phyloP scores from a whole-genome alignment of 2,888 invertebrate genomes.

The Yponomeuta malinellus region DNA sequence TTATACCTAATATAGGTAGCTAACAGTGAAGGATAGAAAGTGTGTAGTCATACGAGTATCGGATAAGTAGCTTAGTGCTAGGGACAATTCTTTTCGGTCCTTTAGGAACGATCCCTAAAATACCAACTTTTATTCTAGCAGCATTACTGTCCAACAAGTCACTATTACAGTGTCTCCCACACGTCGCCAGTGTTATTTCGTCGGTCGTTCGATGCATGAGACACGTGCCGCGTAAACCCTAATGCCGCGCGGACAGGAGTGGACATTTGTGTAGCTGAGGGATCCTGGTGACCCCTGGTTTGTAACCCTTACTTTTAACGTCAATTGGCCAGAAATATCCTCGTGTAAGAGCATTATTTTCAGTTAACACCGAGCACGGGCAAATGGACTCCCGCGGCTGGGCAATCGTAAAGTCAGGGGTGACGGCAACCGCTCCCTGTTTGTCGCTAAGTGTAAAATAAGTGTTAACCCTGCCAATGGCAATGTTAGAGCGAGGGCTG shows the following conservation, averaged over 20 bases:
- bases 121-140: not conserved
- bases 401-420: conserved; percentile 35
- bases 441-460: not conserved
- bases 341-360: conserved; percentile 45
- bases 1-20: too few species aligned
- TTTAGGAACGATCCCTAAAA: not conserved
- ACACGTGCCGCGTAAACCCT: conserved; percentile 59
- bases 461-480: not conserved
- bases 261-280: conserved; percentile 14
- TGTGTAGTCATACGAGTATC: too few species aligned
- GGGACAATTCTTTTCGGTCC: too few species aligned
- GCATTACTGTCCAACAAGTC: not conserved
- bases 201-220: conserved; percentile 31
- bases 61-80: too few species aligned
- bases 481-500: not conserved
- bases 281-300: not conserved
- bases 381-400: conserved; percentile 39
- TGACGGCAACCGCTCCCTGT: not conserved
- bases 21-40: too few species aligned
- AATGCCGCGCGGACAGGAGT: conserved; percentile 51
- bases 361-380: conserved; percentile 36
- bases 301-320: not conserved
- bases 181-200: conserved; percentile 1
- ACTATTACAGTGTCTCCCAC: not conserved
- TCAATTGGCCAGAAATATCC: not conserved